Evolutionary conservation across 2,888 invertebrate species (phyloP).

Genomic region (Maniola hyperantus): DNA sequence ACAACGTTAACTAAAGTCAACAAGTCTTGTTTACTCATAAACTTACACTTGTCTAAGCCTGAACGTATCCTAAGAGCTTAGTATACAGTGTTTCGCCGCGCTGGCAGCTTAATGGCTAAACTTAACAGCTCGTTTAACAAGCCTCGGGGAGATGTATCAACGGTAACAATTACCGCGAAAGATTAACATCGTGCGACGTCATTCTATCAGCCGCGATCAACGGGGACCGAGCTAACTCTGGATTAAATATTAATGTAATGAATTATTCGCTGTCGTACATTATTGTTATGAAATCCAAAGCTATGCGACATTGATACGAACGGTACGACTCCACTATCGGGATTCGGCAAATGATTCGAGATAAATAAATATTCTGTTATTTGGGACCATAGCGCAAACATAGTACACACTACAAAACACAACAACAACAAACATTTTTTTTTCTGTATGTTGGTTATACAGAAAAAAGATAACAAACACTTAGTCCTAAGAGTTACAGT

Average conservation of each 20-base stretch:
- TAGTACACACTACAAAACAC: too few relatives aligned
- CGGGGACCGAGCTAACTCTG: slow-evolving; percentile 36
- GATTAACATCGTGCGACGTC: slow-evolving; percentile 65
- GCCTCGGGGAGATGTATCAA: slow-evolving; percentile 54
- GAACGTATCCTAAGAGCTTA: slow-evolving; percentile 23
- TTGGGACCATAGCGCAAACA: too few relatives aligned
- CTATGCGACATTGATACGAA: not conserved
- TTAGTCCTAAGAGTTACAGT: too few relatives aligned
- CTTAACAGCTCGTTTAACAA: slow-evolving; percentile 70
- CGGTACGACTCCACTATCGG: not conserved
- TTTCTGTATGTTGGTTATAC: too few relatives aligned
- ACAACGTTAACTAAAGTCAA: not conserved
- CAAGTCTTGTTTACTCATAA: not conserved
- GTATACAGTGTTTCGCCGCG: slow-evolving; percentile 32
- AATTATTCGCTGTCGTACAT: slow-evolving; percentile 29
- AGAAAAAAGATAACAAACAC: too few relatives aligned
- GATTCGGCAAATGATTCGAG: too few relatives aligned
- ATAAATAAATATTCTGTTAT: too few relatives aligned
- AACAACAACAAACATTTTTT: too few relatives aligned
- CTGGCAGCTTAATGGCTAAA: slow-evolving; percentile 58
- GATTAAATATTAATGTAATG: slow-evolving; percentile 39
- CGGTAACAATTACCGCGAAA: slow-evolving; percentile 64
- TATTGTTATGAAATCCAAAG: slow-evolving; percentile 6
- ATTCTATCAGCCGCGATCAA: slow-evolving; percentile 52
- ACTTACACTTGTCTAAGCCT: not conserved